Evolutionary conservation across 2,797 vertebrate species (phyloP), one percentile per base, ranked within the genome.

Genomic region (Toxotes lorentzi): DNA sequence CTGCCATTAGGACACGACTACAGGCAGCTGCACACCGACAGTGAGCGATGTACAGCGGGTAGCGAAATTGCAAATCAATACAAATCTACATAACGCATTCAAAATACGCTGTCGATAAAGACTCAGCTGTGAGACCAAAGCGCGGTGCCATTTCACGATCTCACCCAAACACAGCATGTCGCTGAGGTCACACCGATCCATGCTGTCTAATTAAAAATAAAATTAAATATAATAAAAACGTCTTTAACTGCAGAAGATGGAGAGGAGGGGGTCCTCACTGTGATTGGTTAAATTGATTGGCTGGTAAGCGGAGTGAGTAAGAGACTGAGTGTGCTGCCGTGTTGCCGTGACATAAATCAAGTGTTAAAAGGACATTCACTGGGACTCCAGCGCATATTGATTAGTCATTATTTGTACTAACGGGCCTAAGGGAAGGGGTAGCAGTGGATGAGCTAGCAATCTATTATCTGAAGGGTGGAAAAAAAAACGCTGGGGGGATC

Each of bases 321-420:
- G 86, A 41, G 88, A 69, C 74, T 0, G 60, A 76, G 84, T 13
- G 93, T 63, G 91, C 88, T 70, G 93, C 92, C 92, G 95, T 92
- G 86, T 83, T 87, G 92, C 90, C 68, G 89, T 61, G 84, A 82
- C 95, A 97, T 96, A 95, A 96, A 96, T 97, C 95, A 95, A 94
- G 95, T 93, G 95, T 94, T 96, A 95, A 96, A 95, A 96, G 96
- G 95, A 96, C 95, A 92, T 94, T 95, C 92, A 90, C 86, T 67
- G 95, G 95, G 95, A 94, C 94, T 94, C 93, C 94, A 93, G 94
- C 87, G 95, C 92, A 93, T 96, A 97, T 97, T 96, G 97, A 97
- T 97, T 97, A 96, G 96, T 95, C 96, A 97, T 97, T 97, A 97
- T 97, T 97, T 96, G 95, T 87, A 93, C 95, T 96, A 97, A 97